Conservation (phyloP, 2,888 invertebrate genomes). For the Acleris cristana region DNA sequence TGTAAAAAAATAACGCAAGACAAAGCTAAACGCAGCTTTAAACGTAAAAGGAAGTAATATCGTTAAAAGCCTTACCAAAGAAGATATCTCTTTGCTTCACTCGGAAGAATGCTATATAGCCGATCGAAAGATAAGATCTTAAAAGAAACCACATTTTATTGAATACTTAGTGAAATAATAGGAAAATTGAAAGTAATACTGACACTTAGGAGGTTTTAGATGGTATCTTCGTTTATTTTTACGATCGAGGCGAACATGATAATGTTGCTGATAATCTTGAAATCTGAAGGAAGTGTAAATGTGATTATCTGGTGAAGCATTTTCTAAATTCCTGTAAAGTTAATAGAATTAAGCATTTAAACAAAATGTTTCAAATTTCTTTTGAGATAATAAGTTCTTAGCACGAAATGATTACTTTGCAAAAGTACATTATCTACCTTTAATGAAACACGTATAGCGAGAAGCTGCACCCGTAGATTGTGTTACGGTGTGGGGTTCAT, state of each 20-base stretch:
- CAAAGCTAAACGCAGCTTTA: conserved; percentile 2
- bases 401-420: no score
- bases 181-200: conserved; percentile 32
- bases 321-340: background rate
- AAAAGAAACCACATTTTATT: conserved; percentile 33
- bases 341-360: no score
- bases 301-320: conserved; percentile 1
- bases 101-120: conserved; percentile 44
- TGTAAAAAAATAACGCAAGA: background rate
- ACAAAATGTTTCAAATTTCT: no score
- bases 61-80: conserved; percentile 21
- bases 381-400: no score
- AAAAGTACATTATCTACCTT: no score
- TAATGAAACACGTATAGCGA: no score
- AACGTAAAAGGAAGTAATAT: conserved; percentile 24
- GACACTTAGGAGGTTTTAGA: conserved; percentile 21
- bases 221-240: conserved; percentile 24
- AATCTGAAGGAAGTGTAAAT: conserved; percentile 7
- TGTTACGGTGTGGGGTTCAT: no score
- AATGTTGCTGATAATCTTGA: conserved; percentile 26
- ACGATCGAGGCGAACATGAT: conserved; percentile 18
- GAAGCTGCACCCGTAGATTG: no score
- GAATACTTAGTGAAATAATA: conserved; percentile 33
- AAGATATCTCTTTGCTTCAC: conserved; percentile 42
- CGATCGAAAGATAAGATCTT: conserved; percentile 48